Percentiles rank a stretch among this genome's conserved stretches.
Evolutionary conservation across 2,113 vertebrate genomes (phyloP).

Genomic region (Callithrix jacchus): DNA sequence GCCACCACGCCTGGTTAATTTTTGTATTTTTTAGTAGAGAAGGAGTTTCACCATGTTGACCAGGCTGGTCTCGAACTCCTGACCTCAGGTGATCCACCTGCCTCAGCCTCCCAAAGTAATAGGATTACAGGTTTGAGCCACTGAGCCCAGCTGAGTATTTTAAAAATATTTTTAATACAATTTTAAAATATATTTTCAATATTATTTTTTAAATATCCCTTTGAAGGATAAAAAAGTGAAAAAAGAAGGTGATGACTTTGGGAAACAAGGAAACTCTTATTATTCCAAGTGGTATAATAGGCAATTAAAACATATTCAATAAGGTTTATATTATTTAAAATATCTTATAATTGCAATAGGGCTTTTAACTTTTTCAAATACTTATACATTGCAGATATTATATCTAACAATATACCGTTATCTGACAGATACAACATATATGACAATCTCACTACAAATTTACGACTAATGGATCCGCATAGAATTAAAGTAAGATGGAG

Average conservation of each 20-base stretch:
- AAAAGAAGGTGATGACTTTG: conserved; percentile 4
- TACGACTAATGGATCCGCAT: neutral
- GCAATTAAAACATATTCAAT: neutral
- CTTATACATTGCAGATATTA: neutral
- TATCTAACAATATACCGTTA: neutral
- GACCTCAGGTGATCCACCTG: too few species aligned
- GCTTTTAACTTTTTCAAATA: neutral
- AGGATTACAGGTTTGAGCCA: too few species aligned
- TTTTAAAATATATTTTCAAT: too few species aligned
- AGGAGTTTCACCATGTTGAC: too few species aligned
- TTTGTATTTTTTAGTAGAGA: too few species aligned
- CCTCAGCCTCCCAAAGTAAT: too few species aligned
- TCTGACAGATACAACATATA: neutral
- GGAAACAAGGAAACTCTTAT: neutral
- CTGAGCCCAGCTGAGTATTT: neutral
- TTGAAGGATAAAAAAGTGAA: conserved; percentile 15
- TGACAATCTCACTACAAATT: conserved; percentile 8
- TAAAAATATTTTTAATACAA: neutral
- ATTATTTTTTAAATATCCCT: neutral
- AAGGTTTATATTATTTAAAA: conserved; percentile 33
- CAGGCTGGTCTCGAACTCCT: too few species aligned
- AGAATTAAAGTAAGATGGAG: neutral
- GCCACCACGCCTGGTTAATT: too few species aligned
- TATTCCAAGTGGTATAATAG: neutral
- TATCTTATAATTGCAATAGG: neutral